Percentiles rank a stretch among this genome's conserved stretches.
Conservation (phyloP, 2,888 invertebrate species). For the Clistopyga incitator region DNA sequence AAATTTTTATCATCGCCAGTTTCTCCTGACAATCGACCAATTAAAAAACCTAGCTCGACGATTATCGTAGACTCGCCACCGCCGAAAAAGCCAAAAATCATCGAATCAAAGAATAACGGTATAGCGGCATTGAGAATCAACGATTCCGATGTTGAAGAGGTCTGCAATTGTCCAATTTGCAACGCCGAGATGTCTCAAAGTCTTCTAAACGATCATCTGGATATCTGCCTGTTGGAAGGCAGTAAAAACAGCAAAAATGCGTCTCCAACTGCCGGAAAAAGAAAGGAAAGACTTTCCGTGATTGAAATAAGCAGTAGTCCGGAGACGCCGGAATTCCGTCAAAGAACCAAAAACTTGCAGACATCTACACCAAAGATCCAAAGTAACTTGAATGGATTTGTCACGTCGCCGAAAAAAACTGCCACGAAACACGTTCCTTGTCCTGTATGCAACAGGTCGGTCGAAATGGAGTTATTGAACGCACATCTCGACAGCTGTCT, state of each 20-base stretch:
- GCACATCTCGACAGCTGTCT: conserved; percentile 79
- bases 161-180: conserved; percentile 61
- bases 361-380: conserved; percentile 9
- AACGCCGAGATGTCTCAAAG: conserved; percentile 3
- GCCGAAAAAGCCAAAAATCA: conserved; percentile 44
- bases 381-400: conserved; percentile 14
- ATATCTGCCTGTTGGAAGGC: conserved; percentile 45
- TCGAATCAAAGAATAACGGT: neutral
- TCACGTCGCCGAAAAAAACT: conserved; percentile 47
- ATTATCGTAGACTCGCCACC: conserved; percentile 23
- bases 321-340: neutral
- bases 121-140: neutral
- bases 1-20: conserved; percentile 66
- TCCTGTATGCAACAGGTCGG: conserved; percentile 82
- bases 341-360: neutral
- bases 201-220: conserved; percentile 57
- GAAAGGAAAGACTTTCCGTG: neutral
- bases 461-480: conserved; percentile 80
- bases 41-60: conserved; percentile 23
- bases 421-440: conserved; percentile 75
- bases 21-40: neutral
- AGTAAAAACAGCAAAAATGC: neutral
- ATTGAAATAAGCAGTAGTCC: conserved; percentile 28
- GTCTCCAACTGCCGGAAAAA: neutral
- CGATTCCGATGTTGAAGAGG: neutral